A percentile compares a stretch with the other conserved stretches of the same genome.
These are phyloP conservation scores for Drosophila repleta DNA, from an alignment of 1,140 invertebrate species.

Conservation along the genomic window DNA sequence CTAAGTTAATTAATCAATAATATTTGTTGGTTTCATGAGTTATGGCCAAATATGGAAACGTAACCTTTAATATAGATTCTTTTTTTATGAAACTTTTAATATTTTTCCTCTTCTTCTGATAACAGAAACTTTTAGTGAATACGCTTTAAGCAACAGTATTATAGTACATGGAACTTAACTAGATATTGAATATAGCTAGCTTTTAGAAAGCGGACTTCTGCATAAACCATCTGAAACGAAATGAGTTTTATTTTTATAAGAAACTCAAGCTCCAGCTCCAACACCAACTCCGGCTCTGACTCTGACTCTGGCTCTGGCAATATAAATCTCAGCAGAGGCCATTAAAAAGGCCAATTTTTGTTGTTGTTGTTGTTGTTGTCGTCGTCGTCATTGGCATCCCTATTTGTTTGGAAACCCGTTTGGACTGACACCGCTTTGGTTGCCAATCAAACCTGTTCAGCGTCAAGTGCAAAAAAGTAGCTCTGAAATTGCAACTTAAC, in stretches of 20 bases:
- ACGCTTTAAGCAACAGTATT: too few relatives aligned
- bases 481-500: conserved; percentile 76
- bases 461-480: conserved; percentile 72
- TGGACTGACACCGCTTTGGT: conserved; percentile 48
- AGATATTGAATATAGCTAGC: neutral
- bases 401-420: conserved; percentile 73
- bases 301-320: conserved; percentile 3
- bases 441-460: conserved; percentile 74
- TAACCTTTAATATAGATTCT: too few relatives aligned
- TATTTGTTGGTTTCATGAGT: too few relatives aligned
- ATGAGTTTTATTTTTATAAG: neutral
- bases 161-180: too few relatives aligned
- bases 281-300: neutral
- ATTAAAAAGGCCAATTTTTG: conserved; percentile 49
- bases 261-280: neutral
- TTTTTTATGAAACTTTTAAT: too few relatives aligned
- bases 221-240: neutral
- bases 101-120: too few relatives aligned
- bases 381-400: conserved; percentile 54
- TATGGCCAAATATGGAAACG: too few relatives aligned
- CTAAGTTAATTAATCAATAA: too few relatives aligned
- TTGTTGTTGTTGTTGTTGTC: conserved; percentile 20
- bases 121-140: too few relatives aligned
- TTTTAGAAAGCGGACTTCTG: neutral
- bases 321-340: conserved; percentile 45